Conservation (phyloP, 2,797 vertebrate species). For the Poecilia wingei region DNA sequence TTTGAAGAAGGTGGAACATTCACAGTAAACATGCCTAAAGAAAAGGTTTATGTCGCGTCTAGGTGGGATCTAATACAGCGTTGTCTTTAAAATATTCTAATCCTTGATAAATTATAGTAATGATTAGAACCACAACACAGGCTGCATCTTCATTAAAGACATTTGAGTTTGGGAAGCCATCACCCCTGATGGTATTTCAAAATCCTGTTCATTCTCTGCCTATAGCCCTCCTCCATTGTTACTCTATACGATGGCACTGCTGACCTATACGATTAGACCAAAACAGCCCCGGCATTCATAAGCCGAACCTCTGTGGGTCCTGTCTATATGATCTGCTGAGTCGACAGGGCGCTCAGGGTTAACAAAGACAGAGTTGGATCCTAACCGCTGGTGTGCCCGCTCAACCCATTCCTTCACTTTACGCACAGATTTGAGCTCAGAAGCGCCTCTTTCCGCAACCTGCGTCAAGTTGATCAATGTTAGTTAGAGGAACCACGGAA, state of each 20-base stretch:
- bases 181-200: slow-evolving; percentile 29
- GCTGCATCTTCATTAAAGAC: not conserved
- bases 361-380: slow-evolving; percentile 8
- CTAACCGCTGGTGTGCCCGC: slow-evolving; percentile 7
- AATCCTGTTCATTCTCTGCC: slow-evolving; percentile 73
- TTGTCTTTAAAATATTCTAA: not conserved
- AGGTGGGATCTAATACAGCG: not conserved
- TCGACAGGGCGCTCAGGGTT: slow-evolving; percentile 47
- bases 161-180: not conserved
- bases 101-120: not conserved
- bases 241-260: slow-evolving; percentile 74
- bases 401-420: not conserved
- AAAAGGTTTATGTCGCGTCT: not conserved
- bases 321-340: slow-evolving; percentile 73
- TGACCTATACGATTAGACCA: slow-evolving; percentile 77
- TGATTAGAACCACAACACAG: not conserved
- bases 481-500: not conserved
- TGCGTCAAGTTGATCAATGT: slow-evolving; percentile 11
- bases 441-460: slow-evolving; percentile 2
- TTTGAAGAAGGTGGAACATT: not conserved
- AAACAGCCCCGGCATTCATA: slow-evolving; percentile 65
- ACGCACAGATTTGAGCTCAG: slow-evolving; percentile 7
- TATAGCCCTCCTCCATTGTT: slow-evolving; percentile 74
- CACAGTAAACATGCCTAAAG: not conserved
- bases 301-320: slow-evolving; percentile 42